Base-by-base conservation (phyloP, 2,113 vertebrate genomes). In the Elanus axillaris region DNA sequence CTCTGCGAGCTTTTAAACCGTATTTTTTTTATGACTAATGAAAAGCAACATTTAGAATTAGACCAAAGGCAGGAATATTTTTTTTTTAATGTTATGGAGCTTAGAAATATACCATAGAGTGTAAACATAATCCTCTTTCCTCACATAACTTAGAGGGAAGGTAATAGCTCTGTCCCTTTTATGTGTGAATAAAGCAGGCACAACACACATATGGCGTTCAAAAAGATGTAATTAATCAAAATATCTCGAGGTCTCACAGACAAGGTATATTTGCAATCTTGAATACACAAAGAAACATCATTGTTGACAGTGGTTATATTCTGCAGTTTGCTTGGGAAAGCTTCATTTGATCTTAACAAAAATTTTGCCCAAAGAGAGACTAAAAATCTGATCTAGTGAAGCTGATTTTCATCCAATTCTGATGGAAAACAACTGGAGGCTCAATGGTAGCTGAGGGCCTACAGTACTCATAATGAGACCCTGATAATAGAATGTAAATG, bases 211-310 rank as follows among this genome's bases (percentile, higher is more conserved):
- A 36, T 0, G 0, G 58, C 66, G 50, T 69, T 94, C 63, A 45
- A 88, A 53, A 86, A 76, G 58, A 73, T 53, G 19, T 20, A 86
- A 47, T 88, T 96, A 76, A 96, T 90, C 78, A 82, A 88, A 96
- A 79, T 23, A 82, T n/a, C 48, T 79, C 14, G 6, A 90, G 88
- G 71, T 83, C 19, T 5, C 36, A 43, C 22, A 79, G 32, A 63
- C 4, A 6, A 85, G 31, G 40, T 38, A 4, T 11, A 48, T 81
- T 63, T 72, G 19, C 64, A 75, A 43, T 52, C 68, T 25, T 43
- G 38, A 76, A 64, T 7, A 69, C 19, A 88, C 22, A 75, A 17
- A 91, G 56, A 77, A 71, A 36, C 63, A 83, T 66, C 43, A 43
- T 3, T 81, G 36, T 25, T 89, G 52, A 77, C 48, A 78, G 31